Evolutionary conservation across 1,140 invertebrate genomes (phyloP), one percentile per base, ranked within the genome.

Genomic region (Argopecten irradians): DNA sequence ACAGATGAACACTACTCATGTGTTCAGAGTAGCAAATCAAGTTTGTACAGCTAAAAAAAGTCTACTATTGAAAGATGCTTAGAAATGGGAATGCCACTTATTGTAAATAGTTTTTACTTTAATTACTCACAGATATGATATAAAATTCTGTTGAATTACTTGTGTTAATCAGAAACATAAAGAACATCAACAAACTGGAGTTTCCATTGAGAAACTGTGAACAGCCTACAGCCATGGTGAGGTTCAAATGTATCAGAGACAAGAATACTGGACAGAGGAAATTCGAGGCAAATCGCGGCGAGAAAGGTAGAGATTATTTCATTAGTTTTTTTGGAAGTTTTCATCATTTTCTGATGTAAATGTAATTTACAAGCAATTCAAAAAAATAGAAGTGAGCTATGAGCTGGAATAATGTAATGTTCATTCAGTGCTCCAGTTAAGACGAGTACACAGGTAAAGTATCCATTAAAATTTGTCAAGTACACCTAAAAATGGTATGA

Each of bases 221-320:
- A 34, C 28, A 84, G 13, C 43, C 71, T 14, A 85, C 86, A 71
- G 91, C 85, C 0, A 84, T 87, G 32, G 36, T 90, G 8, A 89
- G 86, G 16, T 92, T 92, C 39, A 92, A 90, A 36, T 90, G 82
- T 39, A 88, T 92, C 39, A 55, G 89, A 71, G 91, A 92, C 55
- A 86, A 88, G 33, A 92, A 92, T 32, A 88, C 83, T 16, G 91
- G 88, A 43, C 88, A 88, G 28, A 88, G 88, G 43, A 92, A 89
- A 86, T 33, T 90, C n/a, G 84, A 90, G 41, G 84, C 34, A 16
- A 90, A 85, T 82, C 86, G 46, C 2, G 46, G 85, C n/a, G 88
- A 87, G 88, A 86, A 88, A 86, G 34, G 34, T n/a, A 55, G 22
- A 41, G 0, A 3, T 19, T 35, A 43, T 87, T n/a, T 41, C 14